phyloP scores from a whole-genome alignment of 2,797 vertebrate species.

The Enteromius treurensis region DNA sequence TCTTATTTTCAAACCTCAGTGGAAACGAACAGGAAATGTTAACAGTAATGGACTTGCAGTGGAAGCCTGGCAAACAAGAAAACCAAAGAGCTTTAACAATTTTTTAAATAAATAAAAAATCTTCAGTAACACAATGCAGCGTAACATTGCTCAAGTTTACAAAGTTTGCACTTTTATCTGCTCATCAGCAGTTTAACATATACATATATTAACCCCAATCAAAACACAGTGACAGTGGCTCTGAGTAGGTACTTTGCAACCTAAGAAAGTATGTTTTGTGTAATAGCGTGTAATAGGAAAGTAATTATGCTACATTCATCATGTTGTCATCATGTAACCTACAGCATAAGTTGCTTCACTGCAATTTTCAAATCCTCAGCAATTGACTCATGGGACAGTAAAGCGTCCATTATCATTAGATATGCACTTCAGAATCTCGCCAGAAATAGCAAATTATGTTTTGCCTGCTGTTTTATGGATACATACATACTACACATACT shows the following conservation, averaged over 20 bases:
- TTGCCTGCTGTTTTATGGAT: neutral
- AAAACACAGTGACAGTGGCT: neutral
- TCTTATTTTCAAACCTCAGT: neutral
- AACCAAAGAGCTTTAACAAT: slow-evolving; percentile 3
- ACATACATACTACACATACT: neutral
- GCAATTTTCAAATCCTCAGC: neutral
- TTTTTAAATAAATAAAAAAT: neutral
- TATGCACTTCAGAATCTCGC: neutral
- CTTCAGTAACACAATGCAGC: neutral
- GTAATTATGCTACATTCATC: neutral
- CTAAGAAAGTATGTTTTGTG: neutral
- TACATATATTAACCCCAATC: neutral
- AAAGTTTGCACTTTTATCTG: neutral
- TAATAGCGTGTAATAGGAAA: neutral
- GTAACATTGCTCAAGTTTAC: no score
- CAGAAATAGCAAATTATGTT: neutral
- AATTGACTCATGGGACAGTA: neutral
- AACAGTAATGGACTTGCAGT: slow-evolving; percentile 8
- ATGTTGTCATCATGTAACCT: slow-evolving; percentile 1
- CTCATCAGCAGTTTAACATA: neutral
- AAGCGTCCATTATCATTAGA: slow-evolving; percentile 5
- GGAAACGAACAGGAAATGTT: slow-evolving; percentile 9
- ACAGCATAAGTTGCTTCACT: neutral
- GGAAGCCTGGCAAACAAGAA: neutral
- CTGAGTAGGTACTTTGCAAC: neutral